Conservation (phyloP, 2,113 vertebrate species). For the Mormoops blainvillei region DNA sequence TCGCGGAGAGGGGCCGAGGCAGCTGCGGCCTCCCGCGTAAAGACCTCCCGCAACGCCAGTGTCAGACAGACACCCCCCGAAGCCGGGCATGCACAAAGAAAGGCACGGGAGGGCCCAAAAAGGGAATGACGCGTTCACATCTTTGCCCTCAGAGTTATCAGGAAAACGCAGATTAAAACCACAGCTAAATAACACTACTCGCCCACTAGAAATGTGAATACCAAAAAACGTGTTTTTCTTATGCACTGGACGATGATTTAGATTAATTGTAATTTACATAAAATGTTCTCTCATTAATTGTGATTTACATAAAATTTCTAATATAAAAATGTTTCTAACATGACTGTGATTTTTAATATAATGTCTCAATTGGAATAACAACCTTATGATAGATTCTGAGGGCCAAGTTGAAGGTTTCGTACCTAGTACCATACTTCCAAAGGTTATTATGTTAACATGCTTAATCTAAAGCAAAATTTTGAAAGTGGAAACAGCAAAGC, state of each 20-base stretch:
- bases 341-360: not conserved
- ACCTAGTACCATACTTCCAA: not conserved
- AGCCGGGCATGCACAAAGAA: not conserved
- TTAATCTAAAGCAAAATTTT: not conserved
- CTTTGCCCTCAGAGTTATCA: not conserved
- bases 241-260: not conserved
- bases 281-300: not conserved
- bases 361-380: not conserved
- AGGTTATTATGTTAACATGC: not conserved
- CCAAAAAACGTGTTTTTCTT: not conserved
- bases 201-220: not conserved
- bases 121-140: not conserved
- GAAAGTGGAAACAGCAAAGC: not conserved
- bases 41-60: not conserved
- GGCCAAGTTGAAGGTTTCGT: not conserved
- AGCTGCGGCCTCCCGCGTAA: not conserved
- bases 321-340: not conserved
- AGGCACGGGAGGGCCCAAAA: not conserved
- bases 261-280: not conserved
- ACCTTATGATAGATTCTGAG: not conserved
- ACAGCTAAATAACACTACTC: not conserved
- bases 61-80: not conserved
- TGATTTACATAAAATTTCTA: not conserved
- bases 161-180: not conserved
- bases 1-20: not conserved